Percentiles rank a stretch among this genome's conserved stretches.
Evolutionary conservation across 2,888 invertebrate genomes (phyloP).

Genomic region (Embidobia sp.): DNA sequence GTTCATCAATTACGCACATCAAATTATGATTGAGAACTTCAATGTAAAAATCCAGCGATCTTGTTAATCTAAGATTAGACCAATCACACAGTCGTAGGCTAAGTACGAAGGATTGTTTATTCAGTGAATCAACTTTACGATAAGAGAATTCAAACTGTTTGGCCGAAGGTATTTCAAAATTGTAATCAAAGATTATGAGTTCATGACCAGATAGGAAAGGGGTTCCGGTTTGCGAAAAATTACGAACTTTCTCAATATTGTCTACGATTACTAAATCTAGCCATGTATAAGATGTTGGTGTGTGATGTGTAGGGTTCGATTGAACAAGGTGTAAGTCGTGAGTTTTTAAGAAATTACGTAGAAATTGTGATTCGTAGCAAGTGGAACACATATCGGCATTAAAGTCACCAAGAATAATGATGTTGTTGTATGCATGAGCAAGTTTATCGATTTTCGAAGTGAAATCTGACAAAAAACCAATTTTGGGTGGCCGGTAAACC

Average conservation of each 20-base stretch:
- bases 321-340: not conserved
- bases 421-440: not conserved
- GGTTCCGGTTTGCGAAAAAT: not conserved
- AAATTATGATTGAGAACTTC: no score
- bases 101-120: no score
- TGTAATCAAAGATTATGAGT: not conserved
- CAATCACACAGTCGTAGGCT: no score
- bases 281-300: not conserved
- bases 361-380: not conserved
- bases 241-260: not conserved
- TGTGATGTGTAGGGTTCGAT: not conserved
- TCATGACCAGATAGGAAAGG: not conserved
- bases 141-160: not conserved
- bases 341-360: not conserved
- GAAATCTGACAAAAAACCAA: not conserved
- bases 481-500: not conserved
- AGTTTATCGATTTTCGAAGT: no score
- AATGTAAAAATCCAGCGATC: no score
- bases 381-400: not conserved
- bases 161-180: no score
- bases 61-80: no score
- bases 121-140: not conserved
- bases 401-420: not conserved
- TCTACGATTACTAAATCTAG: not conserved
- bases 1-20: no score